phyloP scores from a whole-genome alignment of 2,797 vertebrate species.

The Platyrinchus mystaceus region DNA sequence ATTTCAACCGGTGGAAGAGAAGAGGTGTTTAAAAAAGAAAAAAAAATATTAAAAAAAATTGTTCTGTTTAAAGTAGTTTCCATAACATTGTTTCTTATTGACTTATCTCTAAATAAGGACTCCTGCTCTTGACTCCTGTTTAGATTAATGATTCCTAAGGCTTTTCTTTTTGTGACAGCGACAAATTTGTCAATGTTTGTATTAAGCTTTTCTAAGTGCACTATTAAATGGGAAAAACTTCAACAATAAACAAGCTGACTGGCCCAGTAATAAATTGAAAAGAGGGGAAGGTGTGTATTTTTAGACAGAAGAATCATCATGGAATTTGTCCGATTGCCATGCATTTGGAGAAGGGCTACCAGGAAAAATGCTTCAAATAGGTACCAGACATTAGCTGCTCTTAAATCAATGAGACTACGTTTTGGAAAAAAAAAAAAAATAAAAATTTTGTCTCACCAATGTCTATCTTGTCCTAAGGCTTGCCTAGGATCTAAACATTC shows the following conservation, averaged over 20 bases:
- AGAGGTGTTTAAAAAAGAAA: background rate
- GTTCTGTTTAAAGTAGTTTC: background rate
- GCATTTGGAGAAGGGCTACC: background rate
- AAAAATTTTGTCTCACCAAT: background rate
- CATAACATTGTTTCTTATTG: constrained; percentile 18
- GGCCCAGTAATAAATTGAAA: constrained; percentile 12
- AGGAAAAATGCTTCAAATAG: constrained; percentile 13
- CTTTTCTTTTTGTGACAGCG: constrained; percentile 22
- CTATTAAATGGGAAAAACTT: constrained; percentile 25
- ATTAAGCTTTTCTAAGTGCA: constrained; percentile 43
- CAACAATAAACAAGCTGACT: constrained; percentile 1
- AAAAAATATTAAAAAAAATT: background rate
- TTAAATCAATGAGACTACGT: background rate
- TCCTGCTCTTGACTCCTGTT: background rate
- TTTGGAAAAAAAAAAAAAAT: background rate
- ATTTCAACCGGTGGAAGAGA: background rate
- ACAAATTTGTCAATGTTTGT: constrained; percentile 11
- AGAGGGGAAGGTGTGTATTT: background rate
- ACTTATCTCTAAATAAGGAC: constrained; percentile 26
- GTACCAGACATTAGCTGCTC: background rate
- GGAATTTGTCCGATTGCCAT: constrained; percentile 1
- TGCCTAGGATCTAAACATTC: background rate
- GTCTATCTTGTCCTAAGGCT: background rate
- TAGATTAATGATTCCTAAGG: constrained; percentile 13
- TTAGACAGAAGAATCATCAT: constrained; percentile 31